A percentile compares a stretch with the other conserved stretches of the same genome.
Evolutionary conservation across 2,888 invertebrate species (phyloP).

Genomic region (Rhyacophila evoluta): DNA sequence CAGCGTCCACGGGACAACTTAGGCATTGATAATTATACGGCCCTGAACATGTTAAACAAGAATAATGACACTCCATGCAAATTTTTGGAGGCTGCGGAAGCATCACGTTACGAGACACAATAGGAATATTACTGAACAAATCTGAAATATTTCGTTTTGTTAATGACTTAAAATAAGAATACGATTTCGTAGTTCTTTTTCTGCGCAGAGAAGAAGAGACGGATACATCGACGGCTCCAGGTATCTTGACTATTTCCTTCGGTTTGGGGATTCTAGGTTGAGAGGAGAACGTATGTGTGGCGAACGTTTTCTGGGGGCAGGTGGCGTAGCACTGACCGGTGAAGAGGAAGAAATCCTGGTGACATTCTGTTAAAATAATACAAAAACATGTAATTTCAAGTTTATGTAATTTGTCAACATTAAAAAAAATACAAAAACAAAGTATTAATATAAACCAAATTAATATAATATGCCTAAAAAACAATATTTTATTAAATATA

Average conservation of each 20-base stretch:
- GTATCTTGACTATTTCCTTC: constrained; percentile 55
- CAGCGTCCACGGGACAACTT: constrained; percentile 76
- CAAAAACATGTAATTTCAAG: constrained; percentile 34
- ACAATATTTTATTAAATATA: no score
- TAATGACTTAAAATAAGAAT: constrained; percentile 59
- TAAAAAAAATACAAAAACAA: not conserved
- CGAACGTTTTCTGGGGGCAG: constrained; percentile 71
- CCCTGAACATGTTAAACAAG: constrained; percentile 78
- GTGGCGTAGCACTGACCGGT: constrained; percentile 71
- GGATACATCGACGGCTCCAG: constrained; percentile 54
- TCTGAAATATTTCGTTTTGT: constrained; percentile 58
- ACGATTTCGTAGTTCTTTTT: not conserved
- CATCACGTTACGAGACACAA: constrained; percentile 57
- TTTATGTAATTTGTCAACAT: not conserved
- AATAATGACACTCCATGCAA: constrained; percentile 80
- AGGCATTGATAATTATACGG: constrained; percentile 78
- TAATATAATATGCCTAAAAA: no score
- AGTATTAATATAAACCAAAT: no score
- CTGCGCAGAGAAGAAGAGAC: constrained; percentile 31
- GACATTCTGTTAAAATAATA: constrained; percentile 74
- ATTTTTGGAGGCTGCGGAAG: constrained; percentile 60
- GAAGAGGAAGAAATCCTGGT: constrained; percentile 71
- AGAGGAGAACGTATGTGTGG: constrained; percentile 63
- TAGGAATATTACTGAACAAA: constrained; percentile 51
- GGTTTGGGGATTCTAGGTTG: constrained; percentile 56